Evolutionary conservation across 2,113 vertebrate species (phyloP).

Genomic region (Theropithecus gelada): DNA sequence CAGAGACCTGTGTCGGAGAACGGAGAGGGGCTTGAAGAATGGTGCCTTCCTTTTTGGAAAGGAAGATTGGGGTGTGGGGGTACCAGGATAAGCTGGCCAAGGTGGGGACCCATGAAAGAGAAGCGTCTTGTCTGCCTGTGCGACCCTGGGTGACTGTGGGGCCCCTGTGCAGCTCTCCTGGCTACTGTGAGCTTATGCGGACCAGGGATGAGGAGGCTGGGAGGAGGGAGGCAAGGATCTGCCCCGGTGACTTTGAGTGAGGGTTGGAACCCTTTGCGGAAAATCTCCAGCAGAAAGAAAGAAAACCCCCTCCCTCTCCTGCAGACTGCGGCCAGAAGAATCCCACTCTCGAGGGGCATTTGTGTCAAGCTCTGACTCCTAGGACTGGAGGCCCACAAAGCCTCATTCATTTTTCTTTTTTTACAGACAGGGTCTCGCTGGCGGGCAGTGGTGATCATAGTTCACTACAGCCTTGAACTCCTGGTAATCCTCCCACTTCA

Average conservation of each 20-base stretch:
- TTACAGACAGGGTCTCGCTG: background rate
- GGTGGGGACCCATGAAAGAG: constrained; percentile 26
- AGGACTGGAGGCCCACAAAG: background rate
- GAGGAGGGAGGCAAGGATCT: too few relatives aligned
- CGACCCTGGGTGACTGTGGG: background rate
- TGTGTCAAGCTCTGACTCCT: background rate
- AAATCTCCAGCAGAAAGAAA: background rate
- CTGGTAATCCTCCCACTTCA: background rate
- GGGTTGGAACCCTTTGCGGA: background rate
- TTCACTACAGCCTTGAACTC: background rate
- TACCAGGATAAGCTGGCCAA: background rate
- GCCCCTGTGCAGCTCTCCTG: background rate
- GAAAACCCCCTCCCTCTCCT: background rate
- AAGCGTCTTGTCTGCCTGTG: constrained; percentile 15
- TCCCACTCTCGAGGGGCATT: background rate
- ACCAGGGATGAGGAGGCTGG: too few relatives aligned
- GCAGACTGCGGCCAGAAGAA: background rate
- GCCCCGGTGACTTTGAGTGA: background rate
- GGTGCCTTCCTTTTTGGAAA: background rate
- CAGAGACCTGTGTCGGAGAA: background rate
- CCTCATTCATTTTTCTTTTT: background rate
- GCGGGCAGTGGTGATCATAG: background rate
- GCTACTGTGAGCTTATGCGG: background rate
- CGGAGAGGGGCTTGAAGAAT: too few relatives aligned
- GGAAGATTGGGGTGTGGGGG: fast-evolving